A percentile compares a stretch with the other conserved stretches of the same genome.
phyloP scores from a whole-genome alignment of 2,888 invertebrate genomes.

The Fabriciana adippe region DNA sequence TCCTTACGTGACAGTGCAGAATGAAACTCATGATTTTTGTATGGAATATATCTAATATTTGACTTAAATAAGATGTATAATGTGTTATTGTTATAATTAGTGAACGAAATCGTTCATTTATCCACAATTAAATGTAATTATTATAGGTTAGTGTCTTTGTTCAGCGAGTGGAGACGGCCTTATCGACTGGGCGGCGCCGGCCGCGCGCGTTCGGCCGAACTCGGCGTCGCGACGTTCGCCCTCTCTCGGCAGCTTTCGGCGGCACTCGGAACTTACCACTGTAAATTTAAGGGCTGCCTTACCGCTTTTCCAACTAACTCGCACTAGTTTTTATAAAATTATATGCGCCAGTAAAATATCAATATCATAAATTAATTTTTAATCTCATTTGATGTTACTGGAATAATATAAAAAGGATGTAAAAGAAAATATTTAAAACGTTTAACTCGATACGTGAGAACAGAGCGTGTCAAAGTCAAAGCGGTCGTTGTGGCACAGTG shows the following conservation, averaged over 20 bases:
- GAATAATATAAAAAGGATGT: no score
- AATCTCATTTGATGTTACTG: no score
- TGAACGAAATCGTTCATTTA: constrained; percentile 35
- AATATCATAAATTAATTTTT: no score
- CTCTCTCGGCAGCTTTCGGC: constrained; percentile 59
- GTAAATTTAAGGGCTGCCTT: constrained; percentile 79
- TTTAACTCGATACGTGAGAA: neutral
- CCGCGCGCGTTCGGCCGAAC: constrained; percentile 63
- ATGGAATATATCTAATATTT: constrained; percentile 17
- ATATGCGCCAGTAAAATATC: no score
- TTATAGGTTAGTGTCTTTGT: constrained; percentile 82
- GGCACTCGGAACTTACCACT: constrained; percentile 60
- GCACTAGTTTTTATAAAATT: constrained; percentile 10
- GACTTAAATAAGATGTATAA: neutral
- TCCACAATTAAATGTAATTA: constrained; percentile 62
- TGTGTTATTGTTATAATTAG: constrained; percentile 24
- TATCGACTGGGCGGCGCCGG: constrained; percentile 83
- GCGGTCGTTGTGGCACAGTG: neutral
- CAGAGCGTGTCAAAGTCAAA: neutral
- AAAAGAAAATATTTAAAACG: no score
- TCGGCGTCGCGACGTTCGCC: constrained; percentile 60
- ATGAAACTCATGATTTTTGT: constrained; percentile 19
- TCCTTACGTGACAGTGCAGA: constrained; percentile 25
- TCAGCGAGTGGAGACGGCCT: constrained; percentile 77
- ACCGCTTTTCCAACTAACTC: constrained; percentile 49